These are phyloP conservation scores for Nyctereutes procyonoides DNA, from an alignment of 2,113 vertebrate species.

Conservation along the genomic window DNA sequence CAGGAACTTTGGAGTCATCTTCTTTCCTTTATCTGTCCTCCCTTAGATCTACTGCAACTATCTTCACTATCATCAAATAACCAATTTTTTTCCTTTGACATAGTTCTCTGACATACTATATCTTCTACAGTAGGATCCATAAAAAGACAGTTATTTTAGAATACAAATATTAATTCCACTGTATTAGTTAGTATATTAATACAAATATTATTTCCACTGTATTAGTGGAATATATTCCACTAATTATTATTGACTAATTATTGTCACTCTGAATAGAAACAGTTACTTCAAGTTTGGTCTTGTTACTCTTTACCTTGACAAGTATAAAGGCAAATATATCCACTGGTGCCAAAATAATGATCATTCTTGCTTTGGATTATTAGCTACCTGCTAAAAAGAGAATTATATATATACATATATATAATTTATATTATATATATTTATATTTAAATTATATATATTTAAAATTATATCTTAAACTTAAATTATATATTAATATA, in stretches of 20 bases:
- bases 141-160: background rate
- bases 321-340: background rate
- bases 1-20: slow-evolving; percentile 14
- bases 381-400: background rate
- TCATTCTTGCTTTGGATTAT: background rate
- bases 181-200: too few species aligned
- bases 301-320: background rate
- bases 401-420: background rate
- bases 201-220: background rate
- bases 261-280: background rate
- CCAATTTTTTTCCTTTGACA: background rate
- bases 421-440: background rate
- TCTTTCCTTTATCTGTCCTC: background rate
- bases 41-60: background rate
- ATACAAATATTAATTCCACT: background rate
- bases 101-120: background rate
- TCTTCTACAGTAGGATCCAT: background rate
- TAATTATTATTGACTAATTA: too few species aligned
- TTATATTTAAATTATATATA: background rate
- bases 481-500: background rate
- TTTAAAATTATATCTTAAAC: too few species aligned
- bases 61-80: slow-evolving; percentile 8
- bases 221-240: background rate
- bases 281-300: background rate
- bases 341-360: background rate